Evolutionary conservation across 2,797 vertebrate species (phyloP).

Genomic region (Enteromius radiatus): DNA sequence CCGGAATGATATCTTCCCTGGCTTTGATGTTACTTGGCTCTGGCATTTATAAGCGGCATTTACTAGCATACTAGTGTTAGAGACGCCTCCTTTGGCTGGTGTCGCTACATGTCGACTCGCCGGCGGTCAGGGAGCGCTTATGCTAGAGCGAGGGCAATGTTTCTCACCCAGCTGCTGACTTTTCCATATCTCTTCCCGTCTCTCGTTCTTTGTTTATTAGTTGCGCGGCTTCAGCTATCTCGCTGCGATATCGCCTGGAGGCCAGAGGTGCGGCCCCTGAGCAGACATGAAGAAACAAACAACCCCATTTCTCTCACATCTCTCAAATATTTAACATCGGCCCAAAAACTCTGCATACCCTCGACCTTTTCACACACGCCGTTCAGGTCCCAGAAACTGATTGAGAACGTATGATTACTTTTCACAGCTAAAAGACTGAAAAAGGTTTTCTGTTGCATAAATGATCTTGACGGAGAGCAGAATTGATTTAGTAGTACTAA

Average conservation of each 20-base stretch:
- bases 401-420: not conserved
- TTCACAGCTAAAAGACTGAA: conserved; percentile 1
- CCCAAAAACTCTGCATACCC: conserved; percentile 38
- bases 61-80: conserved; percentile 25
- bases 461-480: conserved; percentile 58
- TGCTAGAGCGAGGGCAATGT: conserved; percentile 15
- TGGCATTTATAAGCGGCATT: conserved; percentile 17
- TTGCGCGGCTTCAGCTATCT: conserved; percentile 46
- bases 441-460: conserved; percentile 36
- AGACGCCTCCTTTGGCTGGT: conserved; percentile 48
- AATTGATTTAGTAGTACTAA: conserved; percentile 73
- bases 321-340: conserved; percentile 68
- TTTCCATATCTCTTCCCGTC: conserved; percentile 3
- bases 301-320: conserved; percentile 66
- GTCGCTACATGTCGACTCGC: conserved; percentile 34
- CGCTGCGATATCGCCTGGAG: conserved; percentile 46
- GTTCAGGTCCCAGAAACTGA: conserved; percentile 49
- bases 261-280: conserved; percentile 63
- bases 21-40: conserved; percentile 60
- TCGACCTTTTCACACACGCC: conserved; percentile 74
- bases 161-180: conserved; percentile 41
- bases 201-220: conserved; percentile 37
- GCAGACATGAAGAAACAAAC: conserved; percentile 73
- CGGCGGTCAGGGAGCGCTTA: conserved; percentile 35
- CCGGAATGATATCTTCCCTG: conserved; percentile 51